Percentiles rank a stretch among this genome's conserved stretches.
Conservation (phyloP, 1,140 invertebrate species). For the Dreissena polymorpha region DNA sequence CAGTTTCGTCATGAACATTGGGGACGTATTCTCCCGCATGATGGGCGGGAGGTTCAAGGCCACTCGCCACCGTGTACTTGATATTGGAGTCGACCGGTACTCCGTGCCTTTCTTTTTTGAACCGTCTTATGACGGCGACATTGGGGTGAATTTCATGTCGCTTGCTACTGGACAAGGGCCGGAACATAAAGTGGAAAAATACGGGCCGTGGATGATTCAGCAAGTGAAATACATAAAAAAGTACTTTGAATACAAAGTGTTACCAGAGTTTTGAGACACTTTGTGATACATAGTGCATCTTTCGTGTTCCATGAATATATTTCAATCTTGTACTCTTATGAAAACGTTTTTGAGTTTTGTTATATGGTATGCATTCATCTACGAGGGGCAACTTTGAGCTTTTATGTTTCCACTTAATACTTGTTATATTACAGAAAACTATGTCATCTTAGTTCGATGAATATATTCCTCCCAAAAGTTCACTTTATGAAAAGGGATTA, state of each 20-base stretch:
- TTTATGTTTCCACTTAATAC: too few species aligned
- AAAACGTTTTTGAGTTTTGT: too few species aligned
- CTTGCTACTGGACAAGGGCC: conserved; percentile 42
- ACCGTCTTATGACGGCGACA: conserved; percentile 54
- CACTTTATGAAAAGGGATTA: too few species aligned
- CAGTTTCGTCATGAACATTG: conserved; percentile 61
- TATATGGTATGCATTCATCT: too few species aligned
- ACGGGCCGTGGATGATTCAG: conserved; percentile 58
- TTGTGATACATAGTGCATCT: too few species aligned
- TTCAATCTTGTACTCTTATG: too few species aligned
- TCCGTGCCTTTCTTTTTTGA: conserved; percentile 59
- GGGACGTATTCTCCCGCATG: conserved; percentile 56
- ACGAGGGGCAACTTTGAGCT: too few species aligned
- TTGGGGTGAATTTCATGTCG: conserved; percentile 57
- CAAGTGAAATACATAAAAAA: conserved; percentile 58
- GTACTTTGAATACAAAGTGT: conserved; percentile 59
- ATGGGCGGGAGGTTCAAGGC: conserved; percentile 59
- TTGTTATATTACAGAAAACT: too few species aligned
- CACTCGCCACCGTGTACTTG: conserved; percentile 57
- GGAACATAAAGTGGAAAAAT: conserved; percentile 55
- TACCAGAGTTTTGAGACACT: conserved; percentile 51
- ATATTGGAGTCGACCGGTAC: conserved; percentile 58
- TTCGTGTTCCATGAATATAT: too few species aligned
- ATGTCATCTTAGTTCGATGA: too few species aligned
- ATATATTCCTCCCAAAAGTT: too few species aligned